phyloP scores from a whole-genome alignment of 2,797 vertebrate genomes.

The Danio jaintianensis region DNA sequence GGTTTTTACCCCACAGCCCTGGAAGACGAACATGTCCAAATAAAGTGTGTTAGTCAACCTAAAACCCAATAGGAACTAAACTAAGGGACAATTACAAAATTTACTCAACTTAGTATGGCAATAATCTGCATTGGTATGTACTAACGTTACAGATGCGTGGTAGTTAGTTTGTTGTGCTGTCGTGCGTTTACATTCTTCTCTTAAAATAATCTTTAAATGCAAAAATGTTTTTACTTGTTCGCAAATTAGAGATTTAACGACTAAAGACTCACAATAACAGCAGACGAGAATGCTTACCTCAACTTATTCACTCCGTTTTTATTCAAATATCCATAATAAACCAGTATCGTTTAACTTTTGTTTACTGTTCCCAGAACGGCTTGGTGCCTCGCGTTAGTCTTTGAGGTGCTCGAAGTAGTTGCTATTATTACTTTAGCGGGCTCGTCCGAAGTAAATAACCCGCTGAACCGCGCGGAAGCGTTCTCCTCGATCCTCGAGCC shows the following conservation, averaged over 20 bases:
- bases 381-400: not conserved
- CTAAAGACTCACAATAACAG: not conserved
- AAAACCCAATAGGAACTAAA: not conserved
- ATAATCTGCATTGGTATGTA: not conserved
- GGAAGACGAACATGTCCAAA: conserved; percentile 10
- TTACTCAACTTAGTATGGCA: not conserved
- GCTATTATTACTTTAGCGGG: not conserved
- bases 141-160: not conserved
- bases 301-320: conserved; percentile 10
- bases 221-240: not conserved
- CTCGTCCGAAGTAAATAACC: conserved; percentile 13
- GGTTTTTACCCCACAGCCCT: not conserved
- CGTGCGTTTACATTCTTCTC: not conserved
- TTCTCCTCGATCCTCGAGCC: conserved; percentile 5
- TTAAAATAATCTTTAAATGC: not conserved
- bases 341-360: not conserved
- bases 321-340: not conserved
- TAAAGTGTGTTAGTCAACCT: not conserved
- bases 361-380: too few relatives aligned
- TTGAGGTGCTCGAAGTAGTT: not conserved
- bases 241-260: not conserved
- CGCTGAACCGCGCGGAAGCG: conserved; percentile 16
- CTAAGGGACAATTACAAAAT: not conserved
- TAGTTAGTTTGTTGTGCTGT: too few relatives aligned
- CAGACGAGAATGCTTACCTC: conserved; percentile 10